Evolutionary conservation across 2,888 invertebrate species (phyloP).

Genomic region (Stictocephala bisonia): DNA sequence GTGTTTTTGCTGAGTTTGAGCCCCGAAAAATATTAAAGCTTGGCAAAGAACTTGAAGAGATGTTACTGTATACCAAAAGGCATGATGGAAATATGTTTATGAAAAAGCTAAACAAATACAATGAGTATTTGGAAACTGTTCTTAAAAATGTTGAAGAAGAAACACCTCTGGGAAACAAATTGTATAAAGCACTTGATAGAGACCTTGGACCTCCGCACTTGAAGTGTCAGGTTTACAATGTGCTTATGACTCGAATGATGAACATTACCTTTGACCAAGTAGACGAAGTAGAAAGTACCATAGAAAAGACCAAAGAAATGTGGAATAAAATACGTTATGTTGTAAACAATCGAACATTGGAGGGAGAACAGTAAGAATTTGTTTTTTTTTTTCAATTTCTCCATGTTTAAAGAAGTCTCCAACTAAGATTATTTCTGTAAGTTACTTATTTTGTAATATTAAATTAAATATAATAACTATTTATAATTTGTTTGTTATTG

Average conservation of each 20-base stretch:
- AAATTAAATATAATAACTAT: too few species aligned
- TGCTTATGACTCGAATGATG: slow-evolving; percentile 24
- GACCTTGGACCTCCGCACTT: slow-evolving; percentile 27
- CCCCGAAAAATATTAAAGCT: slow-evolving; percentile 23
- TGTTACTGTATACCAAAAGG: slow-evolving; percentile 10
- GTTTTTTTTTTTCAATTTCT: too few species aligned
- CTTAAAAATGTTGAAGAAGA: slow-evolving; percentile 23
- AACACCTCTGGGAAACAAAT: slow-evolving; percentile 9
- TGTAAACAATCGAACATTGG: slow-evolving; percentile 11
- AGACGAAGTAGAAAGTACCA: slow-evolving; percentile 15
- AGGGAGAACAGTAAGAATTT: not conserved
- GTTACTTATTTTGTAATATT: too few species aligned
- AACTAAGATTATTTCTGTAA: too few species aligned
- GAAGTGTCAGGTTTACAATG: slow-evolving; percentile 21
- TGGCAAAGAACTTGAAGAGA: slow-evolving; percentile 20
- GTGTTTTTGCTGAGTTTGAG: slow-evolving; percentile 5
- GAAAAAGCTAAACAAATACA: slow-evolving; percentile 3
- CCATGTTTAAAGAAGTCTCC: too few species aligned
- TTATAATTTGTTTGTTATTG: too few species aligned
- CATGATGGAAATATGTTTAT: slow-evolving; percentile 29
- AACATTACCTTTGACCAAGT: slow-evolving; percentile 34
- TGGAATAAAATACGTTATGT: slow-evolving; percentile 35
- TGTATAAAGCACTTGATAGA: slow-evolving; percentile 10
- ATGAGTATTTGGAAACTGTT: slow-evolving; percentile 20
- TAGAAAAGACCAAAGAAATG: slow-evolving; percentile 21